Conservation (phyloP, 2,113 vertebrate genomes). For the Neofelis nebulosa region DNA sequence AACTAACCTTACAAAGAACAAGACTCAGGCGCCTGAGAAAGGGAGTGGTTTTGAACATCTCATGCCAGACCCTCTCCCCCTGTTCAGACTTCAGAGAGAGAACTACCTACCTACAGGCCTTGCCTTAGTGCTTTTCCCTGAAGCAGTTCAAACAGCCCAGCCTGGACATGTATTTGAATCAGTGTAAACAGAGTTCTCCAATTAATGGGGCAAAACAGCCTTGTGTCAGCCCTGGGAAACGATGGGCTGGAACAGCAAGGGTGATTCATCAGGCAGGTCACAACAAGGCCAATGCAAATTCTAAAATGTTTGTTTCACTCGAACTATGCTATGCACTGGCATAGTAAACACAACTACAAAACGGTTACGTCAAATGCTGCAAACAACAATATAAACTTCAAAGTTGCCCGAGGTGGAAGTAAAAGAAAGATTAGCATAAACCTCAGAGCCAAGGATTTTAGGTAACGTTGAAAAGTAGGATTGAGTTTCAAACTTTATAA, state of each 20-base stretch:
- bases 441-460: neutral
- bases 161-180: constrained; percentile 17
- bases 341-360: constrained; percentile 32
- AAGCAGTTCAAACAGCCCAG: constrained; percentile 19
- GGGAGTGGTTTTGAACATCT: neutral
- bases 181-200: constrained; percentile 20
- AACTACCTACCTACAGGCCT: neutral
- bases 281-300: constrained; percentile 72
- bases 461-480: neutral
- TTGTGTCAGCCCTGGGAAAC: constrained; percentile 53
- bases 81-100: neutral
- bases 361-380: neutral
- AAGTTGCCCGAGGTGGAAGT: neutral
- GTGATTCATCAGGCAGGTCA: constrained; percentile 76
- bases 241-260: neutral
- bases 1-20: neutral
- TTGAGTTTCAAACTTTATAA: neutral
- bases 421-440: neutral
- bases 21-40: neutral
- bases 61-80: neutral
- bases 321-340: neutral
- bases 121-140: neutral
- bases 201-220: constrained; percentile 25
- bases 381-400: constrained; percentile 19
- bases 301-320: constrained; percentile 19